Conservation (phyloP, 2,888 invertebrate species). For the Pollenia amentaria region DNA sequence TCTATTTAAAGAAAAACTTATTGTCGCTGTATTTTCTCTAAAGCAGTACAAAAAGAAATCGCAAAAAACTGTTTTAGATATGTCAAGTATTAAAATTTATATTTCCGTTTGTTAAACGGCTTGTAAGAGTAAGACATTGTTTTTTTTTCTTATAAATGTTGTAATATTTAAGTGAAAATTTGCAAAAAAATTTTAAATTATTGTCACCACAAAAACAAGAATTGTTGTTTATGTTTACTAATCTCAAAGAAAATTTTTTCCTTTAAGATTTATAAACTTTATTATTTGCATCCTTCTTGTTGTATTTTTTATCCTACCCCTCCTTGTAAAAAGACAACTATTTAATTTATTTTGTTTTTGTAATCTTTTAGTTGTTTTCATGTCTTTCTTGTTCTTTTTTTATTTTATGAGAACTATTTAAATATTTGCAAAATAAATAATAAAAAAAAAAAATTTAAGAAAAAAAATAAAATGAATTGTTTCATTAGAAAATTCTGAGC, state of each 20-base stretch:
- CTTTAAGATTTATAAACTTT: not conserved
- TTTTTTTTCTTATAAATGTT: not conserved
- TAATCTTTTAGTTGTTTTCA: not conserved
- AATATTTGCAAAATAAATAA: constrained; percentile 19
- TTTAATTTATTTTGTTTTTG: constrained; percentile 5
- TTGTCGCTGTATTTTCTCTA: not conserved
- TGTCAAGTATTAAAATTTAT: constrained; percentile 27
- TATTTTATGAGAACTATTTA: constrained; percentile 32
- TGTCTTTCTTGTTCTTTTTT: not conserved
- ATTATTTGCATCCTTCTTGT: constrained; percentile 12
- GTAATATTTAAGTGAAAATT: not conserved
- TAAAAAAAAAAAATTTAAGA: not conserved
- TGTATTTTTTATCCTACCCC: not conserved
- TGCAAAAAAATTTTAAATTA: not conserved
- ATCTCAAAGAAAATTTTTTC: not conserved
- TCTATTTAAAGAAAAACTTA: not conserved
- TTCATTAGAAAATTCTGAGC: not conserved
- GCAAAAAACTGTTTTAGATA: constrained; percentile 1
- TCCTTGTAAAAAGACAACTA: not conserved
- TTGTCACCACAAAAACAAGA: not conserved
- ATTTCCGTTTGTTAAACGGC: not conserved
- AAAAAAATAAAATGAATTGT: not conserved
- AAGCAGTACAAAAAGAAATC: not conserved
- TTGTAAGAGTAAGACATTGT: constrained; percentile 1
- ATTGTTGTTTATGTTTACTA: not conserved